Evolutionary conservation across 2,797 vertebrate genomes (phyloP).

Genomic region (Clarias fuscus): DNA sequence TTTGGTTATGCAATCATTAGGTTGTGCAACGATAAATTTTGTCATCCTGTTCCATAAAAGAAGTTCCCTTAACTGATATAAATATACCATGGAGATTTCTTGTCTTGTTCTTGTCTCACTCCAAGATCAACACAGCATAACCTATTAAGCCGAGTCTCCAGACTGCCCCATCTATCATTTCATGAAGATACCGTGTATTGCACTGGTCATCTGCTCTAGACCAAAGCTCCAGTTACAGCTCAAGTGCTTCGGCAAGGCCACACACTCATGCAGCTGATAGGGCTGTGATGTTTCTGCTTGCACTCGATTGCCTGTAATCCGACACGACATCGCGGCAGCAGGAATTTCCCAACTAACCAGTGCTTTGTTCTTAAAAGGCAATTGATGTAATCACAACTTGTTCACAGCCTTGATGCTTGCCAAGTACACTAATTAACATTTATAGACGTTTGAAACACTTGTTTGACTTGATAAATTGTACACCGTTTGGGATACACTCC

Average conservation of each 20-base stretch:
- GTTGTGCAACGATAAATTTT: not conserved
- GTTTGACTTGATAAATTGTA: not conserved
- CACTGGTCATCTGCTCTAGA: slow-evolving; percentile 28
- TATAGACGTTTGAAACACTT: not conserved
- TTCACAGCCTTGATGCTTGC: not conserved
- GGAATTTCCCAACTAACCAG: slow-evolving; percentile 41
- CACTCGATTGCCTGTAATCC: slow-evolving; percentile 47
- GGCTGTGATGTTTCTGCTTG: slow-evolving; percentile 42
- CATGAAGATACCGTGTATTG: slow-evolving; percentile 7
- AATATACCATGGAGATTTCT: too few species aligned
- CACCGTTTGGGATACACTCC: not conserved
- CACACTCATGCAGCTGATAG: slow-evolving; percentile 18
- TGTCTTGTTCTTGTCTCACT: not conserved
- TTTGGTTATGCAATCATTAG: not conserved
- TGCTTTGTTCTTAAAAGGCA: slow-evolving; percentile 28
- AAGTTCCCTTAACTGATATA: not conserved
- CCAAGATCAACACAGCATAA: not conserved
- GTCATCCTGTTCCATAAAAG: not conserved
- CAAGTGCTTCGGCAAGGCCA: slow-evolving; percentile 27
- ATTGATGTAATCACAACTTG: slow-evolving; percentile 21
- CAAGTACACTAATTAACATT: not conserved
- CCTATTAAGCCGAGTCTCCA: not conserved
- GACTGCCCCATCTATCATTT: slow-evolving; percentile 10
- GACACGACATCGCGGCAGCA: slow-evolving; percentile 46
- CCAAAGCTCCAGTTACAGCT: slow-evolving; percentile 53